A percentile compares a stretch with the other conserved stretches of the same genome.
phyloP scores from a whole-genome alignment of 2,888 invertebrate species.

The Ferdinandea cuprea region DNA sequence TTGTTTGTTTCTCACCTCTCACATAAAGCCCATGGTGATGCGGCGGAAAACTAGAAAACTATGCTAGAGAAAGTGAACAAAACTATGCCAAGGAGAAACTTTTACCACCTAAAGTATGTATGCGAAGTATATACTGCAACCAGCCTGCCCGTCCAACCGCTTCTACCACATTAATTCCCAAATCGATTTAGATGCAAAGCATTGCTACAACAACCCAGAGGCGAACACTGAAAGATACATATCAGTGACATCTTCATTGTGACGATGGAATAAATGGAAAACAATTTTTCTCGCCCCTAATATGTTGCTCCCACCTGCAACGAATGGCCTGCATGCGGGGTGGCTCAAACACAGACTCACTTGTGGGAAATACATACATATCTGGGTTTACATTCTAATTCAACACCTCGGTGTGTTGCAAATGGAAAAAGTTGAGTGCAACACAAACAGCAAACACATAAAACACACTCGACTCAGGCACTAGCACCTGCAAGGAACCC shows the following conservation, averaged over 20 bases:
- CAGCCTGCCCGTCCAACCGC: not conserved
- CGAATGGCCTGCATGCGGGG: not conserved
- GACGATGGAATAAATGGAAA: slow-evolving; percentile 31
- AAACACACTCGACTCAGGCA: slow-evolving; percentile 21
- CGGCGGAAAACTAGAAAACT: slow-evolving; percentile 43
- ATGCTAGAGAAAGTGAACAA: slow-evolving; percentile 47
- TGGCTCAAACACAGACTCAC: slow-evolving; percentile 32
- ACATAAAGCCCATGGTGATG: slow-evolving; percentile 35
- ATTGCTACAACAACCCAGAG: not conserved
- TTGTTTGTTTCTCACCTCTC: slow-evolving; percentile 24
- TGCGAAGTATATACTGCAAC: slow-evolving; percentile 22
- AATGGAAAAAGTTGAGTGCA: slow-evolving; percentile 68
- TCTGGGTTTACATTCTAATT: slow-evolving; percentile 55
- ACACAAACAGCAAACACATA: slow-evolving; percentile 50
- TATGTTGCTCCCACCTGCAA: not conserved
- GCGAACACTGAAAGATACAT: slow-evolving; percentile 29
- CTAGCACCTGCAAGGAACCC: slow-evolving; percentile 15
- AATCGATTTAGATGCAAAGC: slow-evolving; percentile 57
- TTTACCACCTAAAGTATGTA: slow-evolving; percentile 39
- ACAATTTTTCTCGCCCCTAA: slow-evolving; percentile 32
- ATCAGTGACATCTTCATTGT: slow-evolving; percentile 61
- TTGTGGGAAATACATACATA: slow-evolving; percentile 31
- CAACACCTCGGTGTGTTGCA: slow-evolving; percentile 67
- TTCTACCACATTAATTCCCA: slow-evolving; percentile 46
- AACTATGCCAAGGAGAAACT: slow-evolving; percentile 65